Evolutionary conservation across 2,797 vertebrate species (phyloP).

Genomic region (Gymnoscopelus braueri): DNA sequence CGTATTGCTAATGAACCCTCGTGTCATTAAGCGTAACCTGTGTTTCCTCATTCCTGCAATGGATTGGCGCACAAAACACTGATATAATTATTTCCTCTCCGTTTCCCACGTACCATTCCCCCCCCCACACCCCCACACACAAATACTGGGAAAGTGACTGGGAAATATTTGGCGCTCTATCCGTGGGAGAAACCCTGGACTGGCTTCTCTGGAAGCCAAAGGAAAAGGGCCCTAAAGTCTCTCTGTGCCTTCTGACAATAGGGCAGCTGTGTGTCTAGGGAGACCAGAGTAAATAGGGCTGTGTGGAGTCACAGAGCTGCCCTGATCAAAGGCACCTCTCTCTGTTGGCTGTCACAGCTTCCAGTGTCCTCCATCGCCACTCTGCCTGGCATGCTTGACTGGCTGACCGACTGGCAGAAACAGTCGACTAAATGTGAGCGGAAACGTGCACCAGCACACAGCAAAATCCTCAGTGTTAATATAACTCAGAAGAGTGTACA

Average conservation of each 20-base stretch:
- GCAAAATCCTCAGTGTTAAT: too few species aligned
- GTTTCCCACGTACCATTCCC: conserved; percentile 47
- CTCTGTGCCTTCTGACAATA: conserved; percentile 50
- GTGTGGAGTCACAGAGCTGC: conserved; percentile 62
- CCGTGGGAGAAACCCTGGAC: conserved; percentile 61
- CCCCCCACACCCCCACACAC: conserved; percentile 26
- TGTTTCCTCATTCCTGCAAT: conserved; percentile 46
- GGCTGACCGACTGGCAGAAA: conserved; percentile 41
- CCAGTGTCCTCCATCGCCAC: conserved; percentile 37
- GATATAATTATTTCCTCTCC: conserved; percentile 48
- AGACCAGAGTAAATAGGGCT: conserved; percentile 64
- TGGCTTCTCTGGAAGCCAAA: conserved; percentile 46
- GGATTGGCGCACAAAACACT: conserved; percentile 55
- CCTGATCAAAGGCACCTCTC: conserved; percentile 70
- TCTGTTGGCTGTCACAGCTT: conserved; percentile 55
- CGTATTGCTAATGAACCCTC: not conserved
- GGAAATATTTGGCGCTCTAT: conserved; percentile 45
- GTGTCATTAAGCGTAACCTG: conserved; percentile 37
- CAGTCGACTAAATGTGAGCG: conserved; percentile 32
- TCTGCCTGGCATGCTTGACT: conserved; percentile 36
- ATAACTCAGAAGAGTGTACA: too few species aligned
- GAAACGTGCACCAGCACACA: conserved; percentile 7
- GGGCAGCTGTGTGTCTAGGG: conserved; percentile 58
- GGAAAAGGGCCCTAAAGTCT: conserved; percentile 56
- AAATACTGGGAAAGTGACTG: conserved; percentile 21